A percentile compares a stretch with the other conserved stretches of the same genome.
phyloP scores from a whole-genome alignment of 2,888 invertebrate genomes.

The Microchrysa polita region DNA sequence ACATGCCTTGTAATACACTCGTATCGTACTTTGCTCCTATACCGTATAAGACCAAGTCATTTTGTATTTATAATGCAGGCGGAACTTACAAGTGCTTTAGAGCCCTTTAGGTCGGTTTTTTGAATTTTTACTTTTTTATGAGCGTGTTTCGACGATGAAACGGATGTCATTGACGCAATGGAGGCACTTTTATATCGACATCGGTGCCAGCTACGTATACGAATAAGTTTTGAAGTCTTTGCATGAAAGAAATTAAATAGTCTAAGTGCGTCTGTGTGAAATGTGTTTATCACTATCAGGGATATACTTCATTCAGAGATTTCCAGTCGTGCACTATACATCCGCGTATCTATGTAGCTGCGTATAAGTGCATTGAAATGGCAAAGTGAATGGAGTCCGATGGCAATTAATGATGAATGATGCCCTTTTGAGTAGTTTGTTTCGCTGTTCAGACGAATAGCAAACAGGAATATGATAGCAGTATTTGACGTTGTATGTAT shows the following conservation, averaged over 20 bases:
- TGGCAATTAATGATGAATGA: slow-evolving; percentile 22
- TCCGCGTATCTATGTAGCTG: not conserved
- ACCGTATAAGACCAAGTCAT: no score
- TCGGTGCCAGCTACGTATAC: not conserved
- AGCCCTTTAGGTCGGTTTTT: slow-evolving; percentile 7
- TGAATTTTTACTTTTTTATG: slow-evolving; percentile 14
- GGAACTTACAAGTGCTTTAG: not conserved
- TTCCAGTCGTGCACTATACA: not conserved
- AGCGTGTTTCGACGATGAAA: not conserved
- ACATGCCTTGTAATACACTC: no score
- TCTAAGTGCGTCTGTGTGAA: not conserved
- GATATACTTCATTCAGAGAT: not conserved
- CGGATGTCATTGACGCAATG: not conserved
- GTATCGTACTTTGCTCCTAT: no score
- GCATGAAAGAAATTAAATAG: not conserved
- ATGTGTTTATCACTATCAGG: not conserved
- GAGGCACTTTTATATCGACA: not conserved
- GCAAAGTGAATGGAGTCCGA: no score
- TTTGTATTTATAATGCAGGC: slow-evolving; percentile 8
- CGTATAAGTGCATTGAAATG: no score
- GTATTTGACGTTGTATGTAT: no score
- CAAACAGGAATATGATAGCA: not conserved
- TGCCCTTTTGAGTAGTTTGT: slow-evolving; percentile 14
- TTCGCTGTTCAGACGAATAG: not conserved
- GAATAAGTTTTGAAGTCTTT: slow-evolving; percentile 11